phyloP scores from a whole-genome alignment of 2,797 vertebrate species.

The Ptychobarbus kaznakovi region DNA sequence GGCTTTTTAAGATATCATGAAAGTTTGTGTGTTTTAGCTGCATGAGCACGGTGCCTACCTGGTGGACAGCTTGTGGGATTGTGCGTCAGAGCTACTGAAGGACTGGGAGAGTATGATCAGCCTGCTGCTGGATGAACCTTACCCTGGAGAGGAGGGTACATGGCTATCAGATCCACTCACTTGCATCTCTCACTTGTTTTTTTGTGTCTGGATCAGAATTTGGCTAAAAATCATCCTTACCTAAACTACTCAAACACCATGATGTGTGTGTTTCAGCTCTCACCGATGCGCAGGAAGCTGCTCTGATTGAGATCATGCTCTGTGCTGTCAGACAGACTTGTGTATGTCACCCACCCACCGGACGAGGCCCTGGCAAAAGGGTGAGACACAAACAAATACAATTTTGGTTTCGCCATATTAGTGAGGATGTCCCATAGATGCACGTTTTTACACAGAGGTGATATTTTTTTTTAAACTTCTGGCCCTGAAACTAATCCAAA shows the following conservation, averaged over 20 bases:
- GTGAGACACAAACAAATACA: constrained; percentile 65
- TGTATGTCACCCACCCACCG: constrained; percentile 88
- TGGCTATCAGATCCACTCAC: not conserved
- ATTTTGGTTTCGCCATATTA: not conserved
- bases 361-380: constrained; percentile 87
- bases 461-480: not conserved
- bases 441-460: not conserved
- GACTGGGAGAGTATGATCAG: constrained; percentile 93
- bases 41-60: constrained; percentile 90
- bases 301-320: constrained; percentile 90
- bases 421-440: not conserved
- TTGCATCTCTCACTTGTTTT: not conserved
- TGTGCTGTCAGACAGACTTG: constrained; percentile 89
- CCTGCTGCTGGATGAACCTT: constrained; percentile 86
- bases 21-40: constrained; percentile 70
- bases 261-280: constrained; percentile 75
- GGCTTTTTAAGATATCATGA: constrained; percentile 9
- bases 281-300: constrained; percentile 86
- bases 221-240: not conserved
- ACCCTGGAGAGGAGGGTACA: constrained; percentile 87
- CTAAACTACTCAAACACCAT: not conserved
- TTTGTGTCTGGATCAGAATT: constrained; percentile 14
- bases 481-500: not conserved
- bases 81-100: constrained; percentile 87
- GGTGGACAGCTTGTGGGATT: constrained; percentile 92